These are phyloP conservation scores for Nerophis lumbriciformis DNA, from an alignment of 2,113 vertebrate genomes.

Conservation along the genomic window DNA sequence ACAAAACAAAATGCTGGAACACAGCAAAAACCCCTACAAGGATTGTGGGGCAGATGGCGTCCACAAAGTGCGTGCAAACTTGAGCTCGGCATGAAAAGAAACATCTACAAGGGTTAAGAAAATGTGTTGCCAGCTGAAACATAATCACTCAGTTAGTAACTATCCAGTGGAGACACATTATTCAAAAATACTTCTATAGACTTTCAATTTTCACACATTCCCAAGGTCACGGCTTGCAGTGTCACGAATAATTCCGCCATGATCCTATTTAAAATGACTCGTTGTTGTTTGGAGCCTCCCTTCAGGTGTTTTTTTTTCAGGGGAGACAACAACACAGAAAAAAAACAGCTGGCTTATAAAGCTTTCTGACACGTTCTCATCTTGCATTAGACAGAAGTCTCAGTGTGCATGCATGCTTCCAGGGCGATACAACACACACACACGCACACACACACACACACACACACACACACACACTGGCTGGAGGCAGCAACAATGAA, in stretches of 20 bases:
- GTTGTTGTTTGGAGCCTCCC: constrained; percentile 32
- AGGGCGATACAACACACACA: constrained; percentile 32
- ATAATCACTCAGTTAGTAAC: too few species aligned
- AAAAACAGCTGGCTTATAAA: constrained; percentile 51
- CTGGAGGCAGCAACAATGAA: constrained; percentile 18
- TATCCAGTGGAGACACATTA: too few species aligned
- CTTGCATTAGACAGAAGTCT: constrained; percentile 54
- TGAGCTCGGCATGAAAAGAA: too few species aligned
- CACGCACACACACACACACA: not conserved
- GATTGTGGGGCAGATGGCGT: too few species aligned
- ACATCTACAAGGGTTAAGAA: too few species aligned
- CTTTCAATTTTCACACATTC: constrained; percentile 11
- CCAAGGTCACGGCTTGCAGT: constrained; percentile 15
- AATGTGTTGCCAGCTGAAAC: too few species aligned
- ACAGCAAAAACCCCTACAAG: too few species aligned
- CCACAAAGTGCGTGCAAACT: too few species aligned
- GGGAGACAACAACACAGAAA: constrained; percentile 29
- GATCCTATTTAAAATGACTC: constrained; percentile 38
- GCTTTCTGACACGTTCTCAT: constrained; percentile 57
- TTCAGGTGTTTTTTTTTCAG: constrained; percentile 14
- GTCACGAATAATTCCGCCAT: constrained; percentile 26
- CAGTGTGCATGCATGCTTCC: constrained; percentile 42
- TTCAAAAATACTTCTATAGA: not conserved
- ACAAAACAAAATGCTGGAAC: too few species aligned
- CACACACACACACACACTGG: not conserved